phyloP scores from a whole-genome alignment of 1,140 invertebrate genomes.

The Leptinotarsa undecemlineata region DNA sequence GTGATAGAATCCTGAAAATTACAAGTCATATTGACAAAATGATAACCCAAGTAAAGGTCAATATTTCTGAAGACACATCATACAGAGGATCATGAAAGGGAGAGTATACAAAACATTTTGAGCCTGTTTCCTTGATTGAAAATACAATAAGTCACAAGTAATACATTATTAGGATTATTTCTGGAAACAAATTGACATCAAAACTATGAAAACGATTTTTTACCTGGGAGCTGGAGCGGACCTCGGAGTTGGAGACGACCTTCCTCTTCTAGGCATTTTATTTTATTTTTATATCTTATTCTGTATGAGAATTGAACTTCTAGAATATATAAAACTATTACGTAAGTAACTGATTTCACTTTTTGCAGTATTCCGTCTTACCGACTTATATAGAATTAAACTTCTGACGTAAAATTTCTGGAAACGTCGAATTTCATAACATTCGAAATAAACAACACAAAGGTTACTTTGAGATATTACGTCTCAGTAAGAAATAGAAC shows the following conservation, averaged over 20 bases:
- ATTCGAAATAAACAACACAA: not conserved
- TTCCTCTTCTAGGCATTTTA: slow-evolving; percentile 76
- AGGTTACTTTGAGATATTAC: not conserved
- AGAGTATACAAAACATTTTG: not conserved
- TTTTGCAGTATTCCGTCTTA: not conserved
- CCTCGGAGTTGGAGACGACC: slow-evolving; percentile 59
- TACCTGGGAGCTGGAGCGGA: slow-evolving; percentile 26
- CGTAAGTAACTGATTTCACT: not conserved
- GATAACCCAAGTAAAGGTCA: too few species aligned
- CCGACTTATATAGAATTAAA: not conserved
- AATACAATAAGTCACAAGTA: not conserved
- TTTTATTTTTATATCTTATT: not conserved
- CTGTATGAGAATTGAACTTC: not conserved
- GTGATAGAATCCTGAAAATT: too few species aligned
- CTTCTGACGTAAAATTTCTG: not conserved
- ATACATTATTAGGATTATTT: too few species aligned
- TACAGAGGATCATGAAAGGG: too few species aligned
- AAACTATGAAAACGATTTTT: not conserved
- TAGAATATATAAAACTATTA: not conserved
- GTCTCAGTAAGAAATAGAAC: not conserved
- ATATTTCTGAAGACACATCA: too few species aligned
- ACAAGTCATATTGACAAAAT: too few species aligned
- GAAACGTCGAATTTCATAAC: not conserved
- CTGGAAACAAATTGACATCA: too few species aligned
- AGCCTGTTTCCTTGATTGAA: not conserved